Evolutionary conservation across 2,113 vertebrate species (phyloP), one percentile per base, ranked within the genome.

Genomic region (Phocoena sinus): DNA sequence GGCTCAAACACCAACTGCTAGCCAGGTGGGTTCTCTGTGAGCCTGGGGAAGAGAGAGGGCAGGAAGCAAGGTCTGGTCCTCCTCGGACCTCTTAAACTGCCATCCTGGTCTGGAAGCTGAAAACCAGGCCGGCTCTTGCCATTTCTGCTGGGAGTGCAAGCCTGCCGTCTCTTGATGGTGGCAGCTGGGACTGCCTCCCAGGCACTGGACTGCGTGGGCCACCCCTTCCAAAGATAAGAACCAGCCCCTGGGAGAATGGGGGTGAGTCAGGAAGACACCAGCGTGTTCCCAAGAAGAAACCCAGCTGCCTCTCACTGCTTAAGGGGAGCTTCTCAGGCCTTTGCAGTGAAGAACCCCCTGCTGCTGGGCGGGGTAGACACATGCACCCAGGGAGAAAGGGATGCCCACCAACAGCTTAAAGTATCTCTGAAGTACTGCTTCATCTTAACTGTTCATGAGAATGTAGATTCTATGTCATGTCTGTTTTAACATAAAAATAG

Each of bases 401-500:
- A 2, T 63, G 36, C n/a, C 67, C 33, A 3, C 5, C 2, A 44
- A 10, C 23, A 70, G 17, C 28, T 21, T 41, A 44, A 67, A 36
- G 14, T 91, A 3, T 28, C 31, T 58, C 65, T 74, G 50, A 82
- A 81, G 81, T 63, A 20, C 15, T 44, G 65, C 58, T 81, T 65
- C 17, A 58, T 68, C 56, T 81, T 58, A 70, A 50, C 58, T 31
- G 62, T 23, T 56, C 50, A 11, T 11, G 53, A 33, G 88, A 77
- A 79, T 70, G 36, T 38, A 58, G 9, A 80, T 62, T 68, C 36
- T 63, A 26, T 70, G 36, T 6, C 76, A 62, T 20, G 11, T 44
- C 89, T 84, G 73, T 84, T 63, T 82, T 58, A 62, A 80, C 20
- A 41, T 77, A 36, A 63, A 76, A 65, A 65, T 44, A 9, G 28